Evolutionary conservation across 2,888 invertebrate genomes (phyloP).

Genomic region (Furcula furcula): DNA sequence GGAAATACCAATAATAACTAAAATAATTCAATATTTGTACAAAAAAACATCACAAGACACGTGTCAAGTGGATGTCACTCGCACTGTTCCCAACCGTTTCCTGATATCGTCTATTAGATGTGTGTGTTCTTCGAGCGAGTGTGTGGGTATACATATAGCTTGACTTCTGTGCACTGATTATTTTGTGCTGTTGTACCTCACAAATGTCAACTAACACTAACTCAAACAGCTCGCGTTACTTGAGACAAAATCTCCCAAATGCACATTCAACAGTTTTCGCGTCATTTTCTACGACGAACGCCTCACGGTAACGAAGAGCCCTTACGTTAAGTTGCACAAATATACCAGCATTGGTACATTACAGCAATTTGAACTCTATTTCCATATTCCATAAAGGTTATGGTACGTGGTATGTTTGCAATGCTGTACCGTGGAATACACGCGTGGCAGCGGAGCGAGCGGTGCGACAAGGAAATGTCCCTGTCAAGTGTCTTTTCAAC

Average conservation of each 20-base stretch:
- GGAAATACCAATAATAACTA: too few species aligned
- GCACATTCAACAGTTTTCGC: conserved; percentile 47
- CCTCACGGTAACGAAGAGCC: conserved; percentile 44
- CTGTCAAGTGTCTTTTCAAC: conserved; percentile 28
- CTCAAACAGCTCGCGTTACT: conserved; percentile 11
- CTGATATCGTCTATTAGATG: too few species aligned
- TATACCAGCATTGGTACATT: neutral
- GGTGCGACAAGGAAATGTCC: conserved; percentile 35
- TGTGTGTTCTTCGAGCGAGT: too few species aligned
- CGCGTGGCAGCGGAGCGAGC: conserved; percentile 32
- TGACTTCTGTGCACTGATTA: too few species aligned
- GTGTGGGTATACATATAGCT: too few species aligned
- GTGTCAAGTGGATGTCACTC: too few species aligned
- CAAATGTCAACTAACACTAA: too few species aligned
- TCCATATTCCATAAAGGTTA: neutral
- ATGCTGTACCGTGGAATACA: conserved; percentile 16
- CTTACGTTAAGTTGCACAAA: conserved; percentile 29
- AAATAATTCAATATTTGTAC: too few species aligned
- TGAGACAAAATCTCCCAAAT: conserved; percentile 30
- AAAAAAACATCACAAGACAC: too few species aligned
- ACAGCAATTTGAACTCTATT: conserved; percentile 10
- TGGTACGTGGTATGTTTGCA: neutral
- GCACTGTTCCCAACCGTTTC: too few species aligned
- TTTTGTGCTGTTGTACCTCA: too few species aligned
- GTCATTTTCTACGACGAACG: conserved; percentile 36